Base-by-base conservation (phyloP, 2,113 vertebrate species). In the Lichenostomus cassidix region DNA sequence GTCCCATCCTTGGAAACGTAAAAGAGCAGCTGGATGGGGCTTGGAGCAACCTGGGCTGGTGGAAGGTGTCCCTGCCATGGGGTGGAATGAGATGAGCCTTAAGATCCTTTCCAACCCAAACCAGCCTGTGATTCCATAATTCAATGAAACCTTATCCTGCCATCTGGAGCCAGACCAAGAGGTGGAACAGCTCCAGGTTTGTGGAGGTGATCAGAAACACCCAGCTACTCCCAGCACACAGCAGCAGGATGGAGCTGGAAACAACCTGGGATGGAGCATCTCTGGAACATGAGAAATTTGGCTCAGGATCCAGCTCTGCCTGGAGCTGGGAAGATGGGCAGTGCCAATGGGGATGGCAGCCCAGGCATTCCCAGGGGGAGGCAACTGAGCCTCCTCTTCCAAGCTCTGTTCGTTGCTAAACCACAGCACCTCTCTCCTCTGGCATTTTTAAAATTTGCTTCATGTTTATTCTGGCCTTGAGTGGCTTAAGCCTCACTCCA, bases 401-500 rank as follows among this genome's bases (percentile, higher is more conserved):
- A 89, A 95, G 91, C 81, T 53, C 84, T 83, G 81, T 79, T 95
- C 82, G 18, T 84, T 85, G 55, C 65, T 95, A 85, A 97, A 87
- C 76, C 93, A 67, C 91, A 80, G 33, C 78, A 95, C 82, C 89
- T 92, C 87, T 91, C 78, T 76, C 59, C 65, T 56, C 71, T 76
- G 31, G 35, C 2, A 1, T 55, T 71, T 92, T 62, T 11, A 58
- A 49, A 35, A 73, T 95, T 95, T 87, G 42, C 42, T 95, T 96
- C 42, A 2, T 96, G 91, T 95, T 96, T 96, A 85, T 70, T 91
- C 89, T 94, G 87, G 91, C 93, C 96, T 86, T 85, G 90, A 92
- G 80, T 70, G 5, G 33, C 84, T 95, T 91, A 76, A 90, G 82
- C 82, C 83, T 87, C 50, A 58, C 94, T 96, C 84, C 94, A 96